A percentile compares a stretch with the other conserved stretches of the same genome.
Conservation (phyloP, 2,888 invertebrate species). For the Lasioglossum oenotherae region DNA sequence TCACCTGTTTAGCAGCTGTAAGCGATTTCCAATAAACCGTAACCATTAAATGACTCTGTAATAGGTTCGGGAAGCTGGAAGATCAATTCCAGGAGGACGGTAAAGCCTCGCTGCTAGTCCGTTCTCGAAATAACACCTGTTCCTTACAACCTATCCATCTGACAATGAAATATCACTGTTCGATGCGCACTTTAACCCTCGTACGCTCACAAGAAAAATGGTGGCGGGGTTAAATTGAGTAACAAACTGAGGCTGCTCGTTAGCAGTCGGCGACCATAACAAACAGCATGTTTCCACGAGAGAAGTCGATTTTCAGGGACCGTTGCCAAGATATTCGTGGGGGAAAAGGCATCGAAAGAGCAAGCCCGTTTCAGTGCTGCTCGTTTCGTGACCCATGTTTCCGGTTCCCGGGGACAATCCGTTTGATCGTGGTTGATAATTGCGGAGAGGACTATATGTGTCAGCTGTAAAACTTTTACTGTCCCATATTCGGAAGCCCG, state of each 20-base stretch:
- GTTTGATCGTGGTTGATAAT: slow-evolving; percentile 32
- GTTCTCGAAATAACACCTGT: background rate
- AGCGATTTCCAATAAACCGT: background rate
- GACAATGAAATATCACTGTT: background rate
- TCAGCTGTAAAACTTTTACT: slow-evolving; percentile 46
- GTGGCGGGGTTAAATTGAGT: background rate
- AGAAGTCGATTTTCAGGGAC: background rate
- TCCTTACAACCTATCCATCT: background rate
- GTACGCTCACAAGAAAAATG: background rate
- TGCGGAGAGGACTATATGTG: background rate
- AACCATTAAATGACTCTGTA: background rate
- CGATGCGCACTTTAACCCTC: background rate
- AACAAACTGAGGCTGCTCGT: background rate
- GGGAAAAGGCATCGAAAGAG: background rate
- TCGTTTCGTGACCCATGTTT: slow-evolving; percentile 7
- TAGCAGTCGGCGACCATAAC: background rate
- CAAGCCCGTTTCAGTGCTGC: background rate
- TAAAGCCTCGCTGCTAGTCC: background rate
- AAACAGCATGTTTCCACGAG: background rate
- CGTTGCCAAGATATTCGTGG: background rate
- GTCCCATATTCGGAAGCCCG: slow-evolving; percentile 46
- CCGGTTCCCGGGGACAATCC: background rate
- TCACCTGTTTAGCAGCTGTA: background rate
- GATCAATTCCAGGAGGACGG: background rate
- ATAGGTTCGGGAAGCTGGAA: background rate